These are phyloP conservation scores for Enteromius paludinosus DNA, from an alignment of 2,797 vertebrate species.

Conservation along the genomic window DNA sequence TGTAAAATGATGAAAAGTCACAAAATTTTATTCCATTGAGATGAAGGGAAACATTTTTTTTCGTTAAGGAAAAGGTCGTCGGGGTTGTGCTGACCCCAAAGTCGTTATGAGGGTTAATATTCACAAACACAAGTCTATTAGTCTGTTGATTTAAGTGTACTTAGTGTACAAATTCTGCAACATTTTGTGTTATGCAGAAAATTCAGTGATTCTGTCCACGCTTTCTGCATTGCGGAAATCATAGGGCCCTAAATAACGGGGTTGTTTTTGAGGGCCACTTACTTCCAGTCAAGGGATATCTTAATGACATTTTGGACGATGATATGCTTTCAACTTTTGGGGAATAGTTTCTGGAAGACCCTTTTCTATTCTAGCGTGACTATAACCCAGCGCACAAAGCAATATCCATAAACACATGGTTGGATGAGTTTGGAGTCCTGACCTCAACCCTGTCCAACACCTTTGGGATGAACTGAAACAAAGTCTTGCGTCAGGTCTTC, in stretches of 20 bases:
- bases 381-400: background rate
- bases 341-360: background rate
- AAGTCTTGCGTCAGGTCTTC: background rate
- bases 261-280: background rate
- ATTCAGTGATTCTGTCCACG: too few species aligned
- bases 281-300: background rate
- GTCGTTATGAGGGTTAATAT: background rate
- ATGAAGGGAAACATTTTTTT: too few species aligned
- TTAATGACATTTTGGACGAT: background rate
- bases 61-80: too few species aligned
- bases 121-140: background rate
- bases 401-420: background rate
- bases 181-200: too few species aligned
- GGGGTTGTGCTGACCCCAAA: too few species aligned
- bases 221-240: too few species aligned
- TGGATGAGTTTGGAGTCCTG: background rate
- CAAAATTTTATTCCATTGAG: too few species aligned
- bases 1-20: too few species aligned
- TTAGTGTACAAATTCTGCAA: too few species aligned
- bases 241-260: background rate
- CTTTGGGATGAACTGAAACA: background rate
- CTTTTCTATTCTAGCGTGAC: background rate
- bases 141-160: too few species aligned
- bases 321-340: background rate
- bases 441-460: background rate